Conservation (phyloP, 1,140 invertebrate species). For the Watersipora subatra region DNA sequence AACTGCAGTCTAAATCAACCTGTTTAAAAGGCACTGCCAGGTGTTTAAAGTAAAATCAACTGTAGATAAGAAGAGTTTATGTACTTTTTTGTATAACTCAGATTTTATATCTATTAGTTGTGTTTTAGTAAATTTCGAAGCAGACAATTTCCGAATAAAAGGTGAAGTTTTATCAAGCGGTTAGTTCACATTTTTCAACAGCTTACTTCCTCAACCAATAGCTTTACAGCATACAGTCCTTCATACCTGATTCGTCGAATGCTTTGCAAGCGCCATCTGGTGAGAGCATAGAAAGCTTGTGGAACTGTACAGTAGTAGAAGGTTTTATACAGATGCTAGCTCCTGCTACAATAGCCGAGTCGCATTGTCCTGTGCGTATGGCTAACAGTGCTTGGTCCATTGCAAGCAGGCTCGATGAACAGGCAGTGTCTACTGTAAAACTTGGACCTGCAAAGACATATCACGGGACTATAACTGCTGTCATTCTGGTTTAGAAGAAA, state of each 20-base stretch:
- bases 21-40: too few species aligned
- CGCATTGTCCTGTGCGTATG: conserved; percentile 71
- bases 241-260: conserved; percentile 67
- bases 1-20: too few species aligned
- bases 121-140: too few species aligned
- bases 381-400: conserved; percentile 69
- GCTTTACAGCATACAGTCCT: neutral
- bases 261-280: conserved; percentile 78
- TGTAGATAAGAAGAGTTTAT: too few species aligned
- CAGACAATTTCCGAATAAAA: too few species aligned
- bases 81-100: too few species aligned
- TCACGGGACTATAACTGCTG: too few species aligned
- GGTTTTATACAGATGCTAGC: conserved; percentile 73
- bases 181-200: neutral
- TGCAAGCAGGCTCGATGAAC: conserved; percentile 78
- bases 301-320: conserved; percentile 73
- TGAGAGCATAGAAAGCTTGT: conserved; percentile 76
- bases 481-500: too few species aligned
- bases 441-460: conserved; percentile 59
- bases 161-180: too few species aligned
- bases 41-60: too few species aligned
- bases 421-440: conserved; percentile 84
- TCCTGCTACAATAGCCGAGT: conserved; percentile 81
- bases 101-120: too few species aligned
- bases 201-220: neutral